Conservation (phyloP, 2,888 invertebrate genomes). For the Piscicola geometra region DNA sequence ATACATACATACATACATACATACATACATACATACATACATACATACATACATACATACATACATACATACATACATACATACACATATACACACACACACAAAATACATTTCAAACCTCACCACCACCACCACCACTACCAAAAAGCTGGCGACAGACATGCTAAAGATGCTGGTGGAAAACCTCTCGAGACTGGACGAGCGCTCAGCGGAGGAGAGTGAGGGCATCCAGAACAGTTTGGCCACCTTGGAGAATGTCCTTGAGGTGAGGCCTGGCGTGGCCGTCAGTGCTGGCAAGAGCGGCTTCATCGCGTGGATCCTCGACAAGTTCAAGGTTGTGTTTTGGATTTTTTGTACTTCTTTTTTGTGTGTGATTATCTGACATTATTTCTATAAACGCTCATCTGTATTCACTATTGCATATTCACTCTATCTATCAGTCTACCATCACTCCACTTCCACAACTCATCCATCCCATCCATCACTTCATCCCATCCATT, state of each 20-base stretch:
- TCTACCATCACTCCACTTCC: no score
- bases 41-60: conserved; percentile 8
- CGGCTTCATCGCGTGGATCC: conserved; percentile 83
- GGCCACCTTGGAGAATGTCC: conserved; percentile 87
- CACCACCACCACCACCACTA: background rate
- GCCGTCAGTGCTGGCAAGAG: conserved; percentile 80
- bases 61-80: conserved; percentile 8
- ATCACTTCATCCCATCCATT: no score
- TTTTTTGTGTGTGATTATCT: background rate
- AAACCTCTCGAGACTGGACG: conserved; percentile 87
- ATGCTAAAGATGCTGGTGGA: conserved; percentile 83
- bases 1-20: no score
- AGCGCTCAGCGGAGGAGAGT: conserved; percentile 83
- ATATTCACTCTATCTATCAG: no score
- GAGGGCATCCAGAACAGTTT: conserved; percentile 93
- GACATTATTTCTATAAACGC: background rate
- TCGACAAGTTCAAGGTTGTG: conserved; percentile 72
- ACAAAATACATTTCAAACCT: no score
- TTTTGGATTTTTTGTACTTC: background rate
- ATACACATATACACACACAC: background rate
- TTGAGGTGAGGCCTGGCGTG: conserved; percentile 80
- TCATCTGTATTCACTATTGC: background rate
- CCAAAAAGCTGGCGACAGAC: conserved; percentile 72
- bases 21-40: conserved; percentile 4
- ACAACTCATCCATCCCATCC: no score